phyloP scores from a whole-genome alignment of 2,888 invertebrate species.

The Lycaena phlaeas region DNA sequence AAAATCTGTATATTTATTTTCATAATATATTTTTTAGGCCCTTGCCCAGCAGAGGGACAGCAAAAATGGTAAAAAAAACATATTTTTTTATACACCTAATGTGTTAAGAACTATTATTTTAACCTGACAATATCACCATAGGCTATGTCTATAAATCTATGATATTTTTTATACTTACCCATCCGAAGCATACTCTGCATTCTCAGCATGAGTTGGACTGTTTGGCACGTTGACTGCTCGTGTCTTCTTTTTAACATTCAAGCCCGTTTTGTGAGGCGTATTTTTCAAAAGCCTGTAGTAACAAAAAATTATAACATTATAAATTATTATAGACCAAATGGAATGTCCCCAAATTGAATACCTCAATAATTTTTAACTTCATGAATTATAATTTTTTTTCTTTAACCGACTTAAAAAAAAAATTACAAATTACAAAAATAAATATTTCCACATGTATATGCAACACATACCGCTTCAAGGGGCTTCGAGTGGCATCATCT shows the following conservation, averaged over 20 bases:
- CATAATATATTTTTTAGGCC: too few relatives aligned
- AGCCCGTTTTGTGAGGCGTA: slow-evolving; percentile 47
- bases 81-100: too few relatives aligned
- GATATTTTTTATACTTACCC: slow-evolving; percentile 32
- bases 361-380: too few relatives aligned
- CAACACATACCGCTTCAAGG: slow-evolving; percentile 45
- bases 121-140: background rate
- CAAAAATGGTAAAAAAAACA: too few relatives aligned
- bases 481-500: slow-evolving; percentile 49
- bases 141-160: background rate
- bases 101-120: background rate
- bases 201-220: slow-evolving; percentile 49
- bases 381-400: too few relatives aligned
- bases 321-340: background rate
- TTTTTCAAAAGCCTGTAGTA: slow-evolving; percentile 47
- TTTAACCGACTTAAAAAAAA: too few relatives aligned
- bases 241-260: slow-evolving; percentile 45
- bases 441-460: background rate
- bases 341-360: too few relatives aligned
- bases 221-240: slow-evolving; percentile 33
- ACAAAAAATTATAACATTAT: slow-evolving; percentile 1
- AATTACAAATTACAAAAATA: too few relatives aligned
- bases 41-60: too few relatives aligned
- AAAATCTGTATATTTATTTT: too few relatives aligned
- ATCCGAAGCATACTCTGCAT: slow-evolving; percentile 52